These are phyloP conservation scores for Ceratosolen solmsi DNA, from an alignment of 1,140 invertebrate genomes.

Conservation along the genomic window DNA sequence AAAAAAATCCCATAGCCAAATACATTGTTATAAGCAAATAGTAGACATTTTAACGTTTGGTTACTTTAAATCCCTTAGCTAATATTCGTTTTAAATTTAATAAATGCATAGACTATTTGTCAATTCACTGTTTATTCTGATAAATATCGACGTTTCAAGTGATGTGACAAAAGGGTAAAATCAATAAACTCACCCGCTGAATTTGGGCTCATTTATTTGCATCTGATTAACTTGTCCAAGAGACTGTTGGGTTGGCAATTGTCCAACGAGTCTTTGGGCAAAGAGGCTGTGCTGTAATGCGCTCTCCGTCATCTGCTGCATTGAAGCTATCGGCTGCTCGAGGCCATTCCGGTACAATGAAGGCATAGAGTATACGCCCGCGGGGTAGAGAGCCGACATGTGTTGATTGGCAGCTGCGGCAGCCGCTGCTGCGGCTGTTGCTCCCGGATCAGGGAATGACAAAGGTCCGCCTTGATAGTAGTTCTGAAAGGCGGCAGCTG, in stretches of 20 bases:
- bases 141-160: too few relatives aligned
- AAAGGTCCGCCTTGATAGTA: constrained; percentile 62
- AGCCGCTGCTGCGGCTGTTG: constrained; percentile 16
- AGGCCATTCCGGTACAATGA: constrained; percentile 55
- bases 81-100: too few relatives aligned
- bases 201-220: neutral
- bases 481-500: constrained; percentile 53
- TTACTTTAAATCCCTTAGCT: too few relatives aligned
- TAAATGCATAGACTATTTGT: too few relatives aligned
- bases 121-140: too few relatives aligned
- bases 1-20: too few relatives aligned
- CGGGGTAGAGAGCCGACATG: neutral
- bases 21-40: too few relatives aligned
- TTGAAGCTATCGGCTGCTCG: constrained; percentile 47
- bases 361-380: constrained; percentile 55
- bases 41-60: too few relatives aligned
- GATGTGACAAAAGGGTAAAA: too few relatives aligned
- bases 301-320: constrained; percentile 50
- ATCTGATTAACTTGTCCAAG: neutral
- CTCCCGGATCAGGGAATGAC: constrained; percentile 58
- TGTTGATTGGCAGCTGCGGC: neutral
- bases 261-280: constrained; percentile 3
- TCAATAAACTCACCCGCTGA: neutral
- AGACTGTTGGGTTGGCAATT: neutral
- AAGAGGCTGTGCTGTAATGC: constrained; percentile 57